phyloP scores from a whole-genome alignment of 2,113 vertebrate genomes.

The Odocoileus virginianus region DNA sequence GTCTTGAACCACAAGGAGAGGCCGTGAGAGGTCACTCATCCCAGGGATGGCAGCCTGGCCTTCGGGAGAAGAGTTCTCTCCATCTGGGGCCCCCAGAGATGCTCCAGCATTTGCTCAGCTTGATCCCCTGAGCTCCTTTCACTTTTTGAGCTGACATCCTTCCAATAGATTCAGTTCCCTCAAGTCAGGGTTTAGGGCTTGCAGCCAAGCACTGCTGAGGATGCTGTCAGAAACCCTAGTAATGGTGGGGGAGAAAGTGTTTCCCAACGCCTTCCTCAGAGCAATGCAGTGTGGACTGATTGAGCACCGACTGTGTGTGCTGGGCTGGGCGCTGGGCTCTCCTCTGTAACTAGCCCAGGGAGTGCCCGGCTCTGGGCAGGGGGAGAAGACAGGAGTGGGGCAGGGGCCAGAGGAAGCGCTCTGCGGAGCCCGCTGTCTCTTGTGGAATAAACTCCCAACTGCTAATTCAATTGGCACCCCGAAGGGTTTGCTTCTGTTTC shows the following conservation, averaged over 20 bases:
- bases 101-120: background rate
- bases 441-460: background rate
- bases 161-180: background rate
- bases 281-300: background rate
- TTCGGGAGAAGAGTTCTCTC: background rate
- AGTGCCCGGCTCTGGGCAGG: background rate
- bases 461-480: background rate
- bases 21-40: background rate
- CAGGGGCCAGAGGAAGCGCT: accelerated
- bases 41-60: background rate
- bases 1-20: background rate
- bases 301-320: background rate
- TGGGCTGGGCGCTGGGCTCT: background rate
- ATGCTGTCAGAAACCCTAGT: background rate
- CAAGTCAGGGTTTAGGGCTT: background rate
- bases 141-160: background rate
- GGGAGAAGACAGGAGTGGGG: accelerated
- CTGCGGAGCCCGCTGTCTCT: background rate
- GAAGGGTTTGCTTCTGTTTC: background rate
- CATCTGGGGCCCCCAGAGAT: background rate
- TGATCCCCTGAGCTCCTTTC: background rate
- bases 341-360: background rate
- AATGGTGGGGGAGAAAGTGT: background rate
- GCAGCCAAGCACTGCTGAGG: background rate
- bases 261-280: background rate